Conservation (phyloP, 2,888 invertebrate species). For the Phortica okadai region DNA sequence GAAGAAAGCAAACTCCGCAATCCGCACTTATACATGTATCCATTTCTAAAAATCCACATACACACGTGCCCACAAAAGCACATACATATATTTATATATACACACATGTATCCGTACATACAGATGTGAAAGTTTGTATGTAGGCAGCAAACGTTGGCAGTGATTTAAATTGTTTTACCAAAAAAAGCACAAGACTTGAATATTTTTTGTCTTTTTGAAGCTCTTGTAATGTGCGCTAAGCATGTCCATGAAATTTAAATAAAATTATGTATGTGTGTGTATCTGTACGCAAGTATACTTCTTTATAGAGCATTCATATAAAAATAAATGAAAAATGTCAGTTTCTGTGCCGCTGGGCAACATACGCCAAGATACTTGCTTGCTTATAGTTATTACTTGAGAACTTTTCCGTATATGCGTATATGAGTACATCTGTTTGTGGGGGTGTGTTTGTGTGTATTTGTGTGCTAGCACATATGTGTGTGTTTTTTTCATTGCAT, state of each 20-base stretch:
- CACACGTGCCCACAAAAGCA: neutral
- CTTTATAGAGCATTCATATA: neutral
- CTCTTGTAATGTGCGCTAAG: neutral
- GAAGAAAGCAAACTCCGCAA: neutral
- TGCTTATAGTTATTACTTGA: conserved; percentile 19
- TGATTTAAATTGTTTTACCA: neutral
- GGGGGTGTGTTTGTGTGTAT: conserved; percentile 10
- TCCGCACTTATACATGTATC: neutral
- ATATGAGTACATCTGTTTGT: neutral
- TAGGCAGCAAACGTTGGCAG: neutral
- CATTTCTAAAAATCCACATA: neutral
- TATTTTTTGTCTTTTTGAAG: neutral
- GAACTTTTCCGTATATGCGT: neutral
- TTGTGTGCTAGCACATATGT: neutral
- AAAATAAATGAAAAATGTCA: neutral
- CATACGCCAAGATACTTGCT: neutral
- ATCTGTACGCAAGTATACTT: neutral
- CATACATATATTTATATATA: neutral
- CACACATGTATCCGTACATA: neutral
- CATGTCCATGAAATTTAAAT: conserved; percentile 27
- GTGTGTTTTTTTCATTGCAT: neutral
- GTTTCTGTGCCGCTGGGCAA: conserved; percentile 6
- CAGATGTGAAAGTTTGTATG: neutral
- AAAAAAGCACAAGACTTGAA: neutral
- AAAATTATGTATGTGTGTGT: neutral